Evolutionary conservation across 2,113 vertebrate genomes (phyloP).

Genomic region (Calyptommatus sinebrachiatus): DNA sequence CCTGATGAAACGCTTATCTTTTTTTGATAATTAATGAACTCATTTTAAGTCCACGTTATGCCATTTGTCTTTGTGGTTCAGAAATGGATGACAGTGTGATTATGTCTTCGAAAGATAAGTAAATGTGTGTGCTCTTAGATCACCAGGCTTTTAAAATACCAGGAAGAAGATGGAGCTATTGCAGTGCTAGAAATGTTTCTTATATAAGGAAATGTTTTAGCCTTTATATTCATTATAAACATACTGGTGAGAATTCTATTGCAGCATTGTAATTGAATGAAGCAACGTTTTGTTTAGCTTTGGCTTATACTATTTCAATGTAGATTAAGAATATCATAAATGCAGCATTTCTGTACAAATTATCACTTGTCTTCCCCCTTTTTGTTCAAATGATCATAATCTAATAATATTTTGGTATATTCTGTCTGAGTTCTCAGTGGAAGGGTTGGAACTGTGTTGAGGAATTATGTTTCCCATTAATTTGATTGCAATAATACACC

Average conservation of each 20-base stretch:
- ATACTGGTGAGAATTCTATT: slow-evolving; percentile 6
- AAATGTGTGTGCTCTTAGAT: slow-evolving; percentile 78
- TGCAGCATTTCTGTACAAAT: not conserved
- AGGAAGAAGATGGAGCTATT: slow-evolving; percentile 56
- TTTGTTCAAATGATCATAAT: not conserved
- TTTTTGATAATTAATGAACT: slow-evolving; percentile 78
- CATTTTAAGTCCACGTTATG: slow-evolving; percentile 75
- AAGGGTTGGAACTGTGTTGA: slow-evolving; percentile 37
- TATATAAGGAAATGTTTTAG: slow-evolving; percentile 46
- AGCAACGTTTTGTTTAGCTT: slow-evolving; percentile 34
- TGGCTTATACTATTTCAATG: slow-evolving; percentile 17
- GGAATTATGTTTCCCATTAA: slow-evolving; percentile 29
- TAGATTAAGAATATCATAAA: slow-evolving; percentile 23
- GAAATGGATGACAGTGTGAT: slow-evolving; percentile 81
- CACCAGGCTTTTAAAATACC: slow-evolving; percentile 77
- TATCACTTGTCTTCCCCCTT: slow-evolving; percentile 11
- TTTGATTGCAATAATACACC: slow-evolving; percentile 35
- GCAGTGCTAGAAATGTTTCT: slow-evolving; percentile 56
- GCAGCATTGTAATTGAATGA: not conserved
- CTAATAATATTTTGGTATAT: slow-evolving; percentile 5
- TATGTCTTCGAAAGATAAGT: slow-evolving; percentile 80
- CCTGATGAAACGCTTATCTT: slow-evolving; percentile 84
- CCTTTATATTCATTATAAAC: slow-evolving; percentile 35
- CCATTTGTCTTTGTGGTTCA: slow-evolving; percentile 78
- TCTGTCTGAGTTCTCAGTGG: slow-evolving; percentile 17